Percentiles rank a stretch among this genome's conserved stretches.
Evolutionary conservation across 2,113 vertebrate genomes (phyloP).

Genomic region (Holacanthus passer): DNA sequence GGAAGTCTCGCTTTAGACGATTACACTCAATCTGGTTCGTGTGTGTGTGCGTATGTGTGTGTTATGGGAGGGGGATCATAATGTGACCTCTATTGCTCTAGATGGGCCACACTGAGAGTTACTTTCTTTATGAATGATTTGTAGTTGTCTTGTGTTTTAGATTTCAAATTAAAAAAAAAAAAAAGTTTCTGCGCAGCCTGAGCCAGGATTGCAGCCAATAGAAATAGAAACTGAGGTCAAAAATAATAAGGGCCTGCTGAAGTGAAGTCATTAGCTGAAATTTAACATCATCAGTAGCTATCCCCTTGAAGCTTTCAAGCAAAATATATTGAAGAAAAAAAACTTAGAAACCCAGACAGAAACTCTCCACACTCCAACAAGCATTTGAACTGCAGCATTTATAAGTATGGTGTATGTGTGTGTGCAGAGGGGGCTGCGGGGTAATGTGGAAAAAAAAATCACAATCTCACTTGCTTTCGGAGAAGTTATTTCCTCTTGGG

Average conservation of each 20-base stretch:
- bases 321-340: background rate
- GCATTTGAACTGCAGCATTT: background rate
- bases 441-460: background rate
- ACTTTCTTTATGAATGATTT: conserved; percentile 3
- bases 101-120: conserved; percentile 28
- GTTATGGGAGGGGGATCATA: conserved; percentile 22
- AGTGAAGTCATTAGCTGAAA: conserved; percentile 8
- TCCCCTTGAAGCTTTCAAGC: background rate
- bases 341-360: background rate
- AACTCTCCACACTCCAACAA: background rate
- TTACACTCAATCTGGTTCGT: conserved; percentile 71
- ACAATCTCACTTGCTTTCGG: conserved; percentile 16
- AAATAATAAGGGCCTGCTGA: background rate
- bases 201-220: background rate
- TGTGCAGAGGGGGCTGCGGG: background rate
- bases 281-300: conserved; percentile 12
- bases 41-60: conserved; percentile 31
- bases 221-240: conserved; percentile 9
- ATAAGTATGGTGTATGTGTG: background rate
- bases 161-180: background rate
- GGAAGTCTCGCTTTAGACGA: conserved; percentile 77
- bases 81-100: conserved; percentile 61
- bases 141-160: background rate
- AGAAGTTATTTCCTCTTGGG: conserved; percentile 44
- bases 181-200: conserved; percentile 18